Conservation (phyloP, 2,113 vertebrate species). For the Cheilinus undulatus region DNA sequence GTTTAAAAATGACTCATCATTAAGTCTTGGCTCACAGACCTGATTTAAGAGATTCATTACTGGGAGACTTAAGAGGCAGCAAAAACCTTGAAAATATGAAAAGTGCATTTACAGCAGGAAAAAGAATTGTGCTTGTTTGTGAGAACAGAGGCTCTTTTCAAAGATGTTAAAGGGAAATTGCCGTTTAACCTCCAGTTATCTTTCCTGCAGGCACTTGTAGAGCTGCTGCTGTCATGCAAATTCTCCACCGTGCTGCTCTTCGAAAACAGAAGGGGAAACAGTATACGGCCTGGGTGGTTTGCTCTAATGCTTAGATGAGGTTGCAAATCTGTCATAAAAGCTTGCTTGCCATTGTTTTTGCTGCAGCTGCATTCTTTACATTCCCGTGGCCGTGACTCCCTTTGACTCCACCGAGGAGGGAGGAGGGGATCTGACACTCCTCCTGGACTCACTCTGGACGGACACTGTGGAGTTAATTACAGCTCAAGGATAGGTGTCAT, state of each 20-base stretch:
- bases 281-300: conserved; percentile 19
- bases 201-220: conserved; percentile 30
- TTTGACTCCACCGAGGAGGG: conserved; percentile 32
- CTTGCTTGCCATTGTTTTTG: conserved; percentile 60
- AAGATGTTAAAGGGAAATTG: conserved; percentile 21
- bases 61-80: conserved; percentile 21
- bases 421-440: conserved; percentile 32
- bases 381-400: conserved; percentile 67
- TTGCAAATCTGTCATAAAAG: conserved; percentile 62
- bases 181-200: conserved; percentile 42
- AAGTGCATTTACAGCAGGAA: conserved; percentile 8
- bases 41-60: conserved; percentile 45
- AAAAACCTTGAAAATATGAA: conserved; percentile 7
- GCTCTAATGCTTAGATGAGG: conserved; percentile 47
- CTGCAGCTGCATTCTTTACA: conserved; percentile 65
- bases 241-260: conserved; percentile 6
- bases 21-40: conserved; percentile 47
- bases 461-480: not conserved
- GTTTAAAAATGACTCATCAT: conserved; percentile 63
- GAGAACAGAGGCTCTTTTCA: conserved; percentile 25
- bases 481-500: conserved; percentile 29
- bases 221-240: conserved; percentile 29
- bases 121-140: conserved; percentile 5
- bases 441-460: too few species aligned
- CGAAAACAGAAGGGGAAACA: conserved; percentile 26